Evolutionary conservation across 2,797 vertebrate genomes (phyloP), one percentile per base, ranked within the genome.

Genomic region (Halcyon badia): DNA sequence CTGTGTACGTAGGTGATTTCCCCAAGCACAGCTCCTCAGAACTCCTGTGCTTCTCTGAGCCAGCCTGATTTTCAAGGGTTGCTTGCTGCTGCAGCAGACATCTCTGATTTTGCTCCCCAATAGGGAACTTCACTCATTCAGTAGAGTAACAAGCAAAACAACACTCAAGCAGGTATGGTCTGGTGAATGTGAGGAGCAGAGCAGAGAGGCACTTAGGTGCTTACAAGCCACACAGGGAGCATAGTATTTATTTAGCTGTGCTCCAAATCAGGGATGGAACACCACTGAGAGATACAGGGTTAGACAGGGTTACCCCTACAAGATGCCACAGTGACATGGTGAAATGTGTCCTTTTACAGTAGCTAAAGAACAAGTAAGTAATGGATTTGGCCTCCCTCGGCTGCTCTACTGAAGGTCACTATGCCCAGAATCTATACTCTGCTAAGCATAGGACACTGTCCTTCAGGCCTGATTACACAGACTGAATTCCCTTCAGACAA

Each of bases 381-480:
- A 72, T 51, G 49, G 21, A 61, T 85, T 78, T 83, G 61, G 33
- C 57, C 57, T 77, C 52, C 49, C 30, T 80, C 26, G 49, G 30
- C 57, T 61, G 16, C 39, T 69, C 12, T 68, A 8, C 39, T 78
- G 61, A 86, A 85, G n/a, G 57, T 91, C 66, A 79, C 26, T 56
- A 31, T 79, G 54, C 54, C n/a, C 30, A 77, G 73, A 48, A 91
- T 83, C 83, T 62, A 12, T 71, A 88, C 21, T 75, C 42, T 79
- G 19, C 3, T 5, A 51, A 76, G 57, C 42, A 82, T 37, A 17
- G 70, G 77, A 84, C 58, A 25, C 49, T 86, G 25, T 87, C 85
- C 80, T 95, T 94, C 85, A 93, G 68, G 61, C 57, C 82, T 95
- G 68, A 93, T 81, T 91, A 83, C 71, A 83, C 64, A 78, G 33